These are phyloP conservation scores for Bursaphelenchus okinawaensis DNA, from an alignment of 2,888 invertebrate genomes.

Conservation along the genomic window DNA sequence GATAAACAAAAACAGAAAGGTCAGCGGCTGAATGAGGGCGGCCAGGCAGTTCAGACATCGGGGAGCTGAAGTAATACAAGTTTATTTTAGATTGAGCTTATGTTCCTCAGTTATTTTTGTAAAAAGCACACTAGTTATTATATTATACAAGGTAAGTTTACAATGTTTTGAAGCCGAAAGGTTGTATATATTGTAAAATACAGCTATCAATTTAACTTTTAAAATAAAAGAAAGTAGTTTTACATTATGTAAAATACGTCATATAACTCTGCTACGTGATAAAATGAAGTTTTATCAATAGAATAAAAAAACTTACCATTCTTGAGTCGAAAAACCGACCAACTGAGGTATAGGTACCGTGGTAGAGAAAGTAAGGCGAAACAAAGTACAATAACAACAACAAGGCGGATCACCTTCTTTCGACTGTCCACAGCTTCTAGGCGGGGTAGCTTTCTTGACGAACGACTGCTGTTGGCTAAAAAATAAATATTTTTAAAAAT, in stretches of 20 bases:
- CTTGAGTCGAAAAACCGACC: conserved; percentile 48
- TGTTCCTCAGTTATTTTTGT: too few species aligned
- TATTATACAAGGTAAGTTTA: too few species aligned
- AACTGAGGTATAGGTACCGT: conserved; percentile 69
- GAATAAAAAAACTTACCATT: conserved; percentile 43
- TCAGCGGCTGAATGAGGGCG: conserved; percentile 65
- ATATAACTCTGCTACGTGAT: too few species aligned
- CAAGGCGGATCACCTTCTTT: conserved; percentile 78
- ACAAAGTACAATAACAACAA: conserved; percentile 78
- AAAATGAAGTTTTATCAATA: too few species aligned
- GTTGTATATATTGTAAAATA: too few species aligned
- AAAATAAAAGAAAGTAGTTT: too few species aligned
- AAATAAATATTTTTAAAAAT: too few species aligned
- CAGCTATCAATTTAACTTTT: too few species aligned
- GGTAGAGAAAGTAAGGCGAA: conserved; percentile 85
- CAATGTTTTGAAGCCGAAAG: too few species aligned
- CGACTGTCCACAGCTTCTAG: conserved; percentile 66
- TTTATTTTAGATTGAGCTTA: too few species aligned
- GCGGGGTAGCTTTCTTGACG: conserved; percentile 11
- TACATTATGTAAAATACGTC: too few species aligned
- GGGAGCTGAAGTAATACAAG: conserved; percentile 4
- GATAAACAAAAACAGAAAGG: conserved; percentile 79
- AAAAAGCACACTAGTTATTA: too few species aligned
- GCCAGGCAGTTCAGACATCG: conserved; percentile 12
- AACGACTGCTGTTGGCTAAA: not conserved